Percentiles rank a stretch among this genome's conserved stretches.
These are phyloP conservation scores for Biston betularia DNA, from an alignment of 2,888 invertebrate genomes.

Conservation along the genomic window DNA sequence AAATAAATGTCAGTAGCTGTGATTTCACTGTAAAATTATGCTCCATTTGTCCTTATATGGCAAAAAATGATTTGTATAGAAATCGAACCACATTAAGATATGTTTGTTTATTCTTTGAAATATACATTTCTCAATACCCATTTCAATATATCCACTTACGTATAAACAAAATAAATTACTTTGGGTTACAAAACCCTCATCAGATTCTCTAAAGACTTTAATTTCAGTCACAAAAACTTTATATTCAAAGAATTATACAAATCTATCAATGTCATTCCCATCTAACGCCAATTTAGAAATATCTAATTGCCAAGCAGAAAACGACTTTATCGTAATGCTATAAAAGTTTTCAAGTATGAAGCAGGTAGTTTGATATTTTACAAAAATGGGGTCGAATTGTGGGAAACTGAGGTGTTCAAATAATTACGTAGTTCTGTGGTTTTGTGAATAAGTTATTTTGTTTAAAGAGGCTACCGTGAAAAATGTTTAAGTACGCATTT, in stretches of 20 bases:
- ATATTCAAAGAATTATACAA: slow-evolving; percentile 55
- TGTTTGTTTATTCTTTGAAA: too few relatives aligned
- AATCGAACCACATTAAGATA: too few relatives aligned
- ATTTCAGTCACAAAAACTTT: slow-evolving; percentile 34
- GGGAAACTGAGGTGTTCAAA: slow-evolving; percentile 73
- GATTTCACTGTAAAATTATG: too few relatives aligned
- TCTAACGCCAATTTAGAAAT: slow-evolving; percentile 41
- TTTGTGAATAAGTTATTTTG: slow-evolving; percentile 71
- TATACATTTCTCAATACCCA: neutral
- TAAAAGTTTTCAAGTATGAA: slow-evolving; percentile 30
- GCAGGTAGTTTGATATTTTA: slow-evolving; percentile 25
- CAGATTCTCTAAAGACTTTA: slow-evolving; percentile 33
- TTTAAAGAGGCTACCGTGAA: slow-evolving; percentile 70
- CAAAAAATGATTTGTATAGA: too few relatives aligned
- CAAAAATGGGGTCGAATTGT: slow-evolving; percentile 61
- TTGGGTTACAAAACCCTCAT: slow-evolving; percentile 20
- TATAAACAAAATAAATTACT: slow-evolving; percentile 1
- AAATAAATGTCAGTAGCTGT: too few relatives aligned
- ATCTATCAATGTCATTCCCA: slow-evolving; percentile 72
- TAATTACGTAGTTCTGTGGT: slow-evolving; percentile 66
- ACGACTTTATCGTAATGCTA: slow-evolving; percentile 41
- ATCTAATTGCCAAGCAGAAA: slow-evolving; percentile 36
- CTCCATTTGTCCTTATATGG: too few relatives aligned
- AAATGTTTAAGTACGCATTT: slow-evolving; percentile 68
- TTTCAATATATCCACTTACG: neutral